phyloP scores from a whole-genome alignment of 2,888 invertebrate genomes.

The Agapostemon virescens region DNA sequence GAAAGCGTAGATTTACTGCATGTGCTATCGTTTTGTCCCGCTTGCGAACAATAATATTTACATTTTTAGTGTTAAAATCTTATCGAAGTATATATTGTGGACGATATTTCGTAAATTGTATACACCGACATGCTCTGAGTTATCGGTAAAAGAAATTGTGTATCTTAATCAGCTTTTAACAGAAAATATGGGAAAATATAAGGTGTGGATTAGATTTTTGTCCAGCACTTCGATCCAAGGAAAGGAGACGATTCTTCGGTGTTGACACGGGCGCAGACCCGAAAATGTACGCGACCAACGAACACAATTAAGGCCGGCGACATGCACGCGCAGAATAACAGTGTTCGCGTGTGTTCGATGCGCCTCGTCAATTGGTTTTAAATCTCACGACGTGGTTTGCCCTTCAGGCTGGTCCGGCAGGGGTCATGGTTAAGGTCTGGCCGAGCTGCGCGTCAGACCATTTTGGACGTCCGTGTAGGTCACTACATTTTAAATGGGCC shows the following conservation, averaged over 20 bases:
- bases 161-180: no score
- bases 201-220: no score
- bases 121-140: no score
- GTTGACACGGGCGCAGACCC: neutral
- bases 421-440: conserved; percentile 68
- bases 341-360: conserved; percentile 36
- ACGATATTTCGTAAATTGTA: no score
- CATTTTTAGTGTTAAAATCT: no score
- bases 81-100: no score
- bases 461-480: conserved; percentile 70
- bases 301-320: conserved; percentile 24
- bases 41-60: no score
- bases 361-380: conserved; percentile 55
- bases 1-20: no score
- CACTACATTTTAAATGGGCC: conserved; percentile 53
- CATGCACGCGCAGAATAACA: conserved; percentile 36
- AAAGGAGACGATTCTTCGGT: neutral
- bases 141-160: no score
- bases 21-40: no score
- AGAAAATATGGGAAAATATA: no score
- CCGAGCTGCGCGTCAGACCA: conserved; percentile 63
- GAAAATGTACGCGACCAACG: conserved; percentile 14
- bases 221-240: no score
- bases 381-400: conserved; percentile 58
- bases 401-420: conserved; percentile 51